These are phyloP conservation scores for Leptobrachium leishanense DNA, from an alignment of 2,113 vertebrate genomes.

Conservation along the genomic window DNA sequence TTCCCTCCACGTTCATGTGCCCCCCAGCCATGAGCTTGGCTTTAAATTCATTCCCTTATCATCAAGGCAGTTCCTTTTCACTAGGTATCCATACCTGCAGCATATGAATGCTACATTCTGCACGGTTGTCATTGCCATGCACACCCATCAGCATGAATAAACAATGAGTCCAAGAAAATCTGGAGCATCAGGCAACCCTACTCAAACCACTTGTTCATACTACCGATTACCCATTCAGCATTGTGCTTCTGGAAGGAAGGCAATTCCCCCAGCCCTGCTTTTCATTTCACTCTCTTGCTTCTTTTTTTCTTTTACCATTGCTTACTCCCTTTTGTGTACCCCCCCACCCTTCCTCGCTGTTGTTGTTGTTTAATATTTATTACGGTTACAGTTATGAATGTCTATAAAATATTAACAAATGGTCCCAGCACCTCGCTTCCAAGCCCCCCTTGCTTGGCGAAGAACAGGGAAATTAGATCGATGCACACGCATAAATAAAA, in stretches of 20 bases:
- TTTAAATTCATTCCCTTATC: no score
- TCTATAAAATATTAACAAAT: constrained; percentile 13
- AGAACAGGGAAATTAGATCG: constrained; percentile 25
- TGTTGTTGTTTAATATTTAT: constrained; percentile 44
- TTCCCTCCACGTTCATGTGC: no score
- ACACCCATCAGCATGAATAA: no score
- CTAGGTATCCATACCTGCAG: no score
- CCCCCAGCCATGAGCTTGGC: no score
- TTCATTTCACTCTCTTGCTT: constrained; percentile 36
- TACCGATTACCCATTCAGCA: constrained; percentile 36
- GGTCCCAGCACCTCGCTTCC: no score
- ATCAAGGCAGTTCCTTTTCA: no score
- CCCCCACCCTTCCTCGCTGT: neutral
- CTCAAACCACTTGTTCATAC: constrained; percentile 13
- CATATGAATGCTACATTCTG: no score
- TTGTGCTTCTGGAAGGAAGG: constrained; percentile 35
- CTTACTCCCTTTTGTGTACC: constrained; percentile 16
- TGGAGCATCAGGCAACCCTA: no score
- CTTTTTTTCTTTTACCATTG: constrained; percentile 38
- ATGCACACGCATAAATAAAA: constrained; percentile 14
- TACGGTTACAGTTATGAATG: constrained; percentile 50
- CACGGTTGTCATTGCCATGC: no score
- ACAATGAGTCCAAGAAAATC: no score
- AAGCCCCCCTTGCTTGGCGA: neutral
- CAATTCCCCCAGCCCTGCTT: constrained; percentile 41